Evolutionary conservation across 2,113 vertebrate species (phyloP).

Genomic region (Heloderma charlesbogerti): DNA sequence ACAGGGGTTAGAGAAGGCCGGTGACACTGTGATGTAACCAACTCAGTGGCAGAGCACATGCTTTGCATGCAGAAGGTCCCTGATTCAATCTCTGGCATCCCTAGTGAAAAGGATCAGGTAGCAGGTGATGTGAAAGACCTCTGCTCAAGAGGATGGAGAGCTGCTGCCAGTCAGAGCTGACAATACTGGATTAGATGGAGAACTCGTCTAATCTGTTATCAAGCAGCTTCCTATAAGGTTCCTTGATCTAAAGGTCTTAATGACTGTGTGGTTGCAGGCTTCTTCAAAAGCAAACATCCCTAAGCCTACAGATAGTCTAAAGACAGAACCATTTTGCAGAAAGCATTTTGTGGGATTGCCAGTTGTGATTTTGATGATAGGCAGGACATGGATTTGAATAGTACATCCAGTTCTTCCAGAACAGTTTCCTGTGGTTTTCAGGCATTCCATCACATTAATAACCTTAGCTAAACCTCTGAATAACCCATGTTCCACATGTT

Average conservation of each 20-base stretch:
- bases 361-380: constrained; percentile 55
- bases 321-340: background rate
- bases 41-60: background rate
- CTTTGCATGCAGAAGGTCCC: background rate
- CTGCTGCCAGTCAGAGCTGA: background rate
- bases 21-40: background rate
- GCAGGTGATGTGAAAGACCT: background rate
- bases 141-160: background rate
- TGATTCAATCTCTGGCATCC: background rate
- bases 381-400: constrained; percentile 14
- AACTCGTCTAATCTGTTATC: no score
- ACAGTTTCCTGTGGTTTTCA: constrained; percentile 61
- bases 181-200: background rate
- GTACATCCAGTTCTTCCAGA: constrained; percentile 34
- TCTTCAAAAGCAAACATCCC: background rate
- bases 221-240: background rate
- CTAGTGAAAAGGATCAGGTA: background rate
- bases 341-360: constrained; percentile 23
- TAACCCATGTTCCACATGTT: constrained; percentile 50
- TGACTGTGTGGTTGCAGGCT: background rate
- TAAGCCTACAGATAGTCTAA: background rate
- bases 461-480: constrained; percentile 61
- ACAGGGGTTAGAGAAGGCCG: background rate
- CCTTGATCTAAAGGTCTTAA: background rate
- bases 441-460: constrained; percentile 53